Evolutionary conservation across 2,888 invertebrate genomes (phyloP).

Genomic region (Steinernema hermaphroditum): DNA sequence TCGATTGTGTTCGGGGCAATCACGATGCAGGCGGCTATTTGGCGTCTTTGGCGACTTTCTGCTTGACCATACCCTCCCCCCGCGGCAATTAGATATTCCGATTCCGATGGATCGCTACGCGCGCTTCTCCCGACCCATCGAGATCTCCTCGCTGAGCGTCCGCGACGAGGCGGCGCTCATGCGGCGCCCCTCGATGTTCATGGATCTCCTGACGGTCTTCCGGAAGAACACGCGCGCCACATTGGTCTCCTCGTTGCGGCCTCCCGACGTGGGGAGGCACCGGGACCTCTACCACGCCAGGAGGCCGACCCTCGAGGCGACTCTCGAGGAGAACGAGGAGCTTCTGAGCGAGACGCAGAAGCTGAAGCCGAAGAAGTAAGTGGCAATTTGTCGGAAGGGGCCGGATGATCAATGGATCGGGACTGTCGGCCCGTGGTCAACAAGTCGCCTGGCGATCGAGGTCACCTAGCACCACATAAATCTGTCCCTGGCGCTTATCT

Average conservation of each 20-base stretch:
- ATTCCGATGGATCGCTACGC: slow-evolving; percentile 2
- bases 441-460: too few species aligned
- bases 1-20: background rate
- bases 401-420: slow-evolving; percentile 14
- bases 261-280: background rate
- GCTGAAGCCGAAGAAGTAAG: slow-evolving; percentile 14
- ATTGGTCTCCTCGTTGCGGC: background rate
- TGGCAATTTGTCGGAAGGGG: background rate
- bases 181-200: slow-evolving; percentile 60
- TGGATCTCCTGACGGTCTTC: slow-evolving; percentile 62
- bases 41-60: slow-evolving; percentile 22
- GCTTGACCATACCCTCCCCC: slow-evolving; percentile 2
- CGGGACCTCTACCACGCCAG: slow-evolving; percentile 13
- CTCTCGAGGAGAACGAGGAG: slow-evolving; percentile 19
- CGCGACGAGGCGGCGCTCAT: slow-evolving; percentile 24
- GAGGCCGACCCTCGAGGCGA: slow-evolving; percentile 36
- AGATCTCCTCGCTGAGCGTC: slow-evolving; percentile 6
- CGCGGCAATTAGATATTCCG: slow-evolving; percentile 3
- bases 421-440: background rate
- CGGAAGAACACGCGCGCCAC: slow-evolving; percentile 53
- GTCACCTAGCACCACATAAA: too few species aligned
- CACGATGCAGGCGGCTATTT: background rate
- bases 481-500: too few species aligned
- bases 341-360: slow-evolving; percentile 6
- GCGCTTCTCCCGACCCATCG: slow-evolving; percentile 6